phyloP scores from a whole-genome alignment of 2,797 vertebrate species.

The Enteromius fasciolatus region DNA sequence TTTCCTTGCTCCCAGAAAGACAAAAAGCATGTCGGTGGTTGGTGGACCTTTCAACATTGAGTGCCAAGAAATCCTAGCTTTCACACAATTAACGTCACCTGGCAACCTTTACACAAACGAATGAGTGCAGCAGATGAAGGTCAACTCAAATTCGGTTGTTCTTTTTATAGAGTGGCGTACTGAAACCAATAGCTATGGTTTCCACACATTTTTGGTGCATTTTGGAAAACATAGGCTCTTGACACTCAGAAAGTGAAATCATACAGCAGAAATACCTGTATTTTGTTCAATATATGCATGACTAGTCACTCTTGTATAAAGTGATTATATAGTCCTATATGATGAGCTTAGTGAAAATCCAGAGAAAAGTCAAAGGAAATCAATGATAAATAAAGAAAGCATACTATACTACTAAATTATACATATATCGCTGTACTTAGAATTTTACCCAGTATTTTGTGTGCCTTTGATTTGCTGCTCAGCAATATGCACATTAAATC shows the following conservation, averaged over 20 bases:
- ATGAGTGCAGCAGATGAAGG: constrained; percentile 49
- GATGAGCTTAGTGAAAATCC: background rate
- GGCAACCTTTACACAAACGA: constrained; percentile 39
- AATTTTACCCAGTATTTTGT: constrained; percentile 7
- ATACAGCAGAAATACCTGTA: background rate
- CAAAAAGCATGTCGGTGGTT: background rate
- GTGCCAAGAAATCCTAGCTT: constrained; percentile 27
- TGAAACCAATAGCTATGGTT: background rate
- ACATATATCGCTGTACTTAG: background rate
- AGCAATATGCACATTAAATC: background rate
- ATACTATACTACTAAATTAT: background rate
- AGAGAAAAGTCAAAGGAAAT: background rate
- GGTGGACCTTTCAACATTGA: constrained; percentile 18
- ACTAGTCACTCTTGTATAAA: background rate
- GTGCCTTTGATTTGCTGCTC: background rate
- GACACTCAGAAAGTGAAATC: background rate
- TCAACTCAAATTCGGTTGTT: constrained; percentile 43
- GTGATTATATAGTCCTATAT: background rate
- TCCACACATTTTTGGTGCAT: background rate
- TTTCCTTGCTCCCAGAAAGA: background rate
- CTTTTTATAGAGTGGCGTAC: background rate
- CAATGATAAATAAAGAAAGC: constrained; percentile 1
- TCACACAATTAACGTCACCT: constrained; percentile 32
- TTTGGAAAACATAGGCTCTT: background rate
- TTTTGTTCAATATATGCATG: background rate